Conservation (phyloP, 1,140 invertebrate species). For the Hirudo medicinalis region DNA sequence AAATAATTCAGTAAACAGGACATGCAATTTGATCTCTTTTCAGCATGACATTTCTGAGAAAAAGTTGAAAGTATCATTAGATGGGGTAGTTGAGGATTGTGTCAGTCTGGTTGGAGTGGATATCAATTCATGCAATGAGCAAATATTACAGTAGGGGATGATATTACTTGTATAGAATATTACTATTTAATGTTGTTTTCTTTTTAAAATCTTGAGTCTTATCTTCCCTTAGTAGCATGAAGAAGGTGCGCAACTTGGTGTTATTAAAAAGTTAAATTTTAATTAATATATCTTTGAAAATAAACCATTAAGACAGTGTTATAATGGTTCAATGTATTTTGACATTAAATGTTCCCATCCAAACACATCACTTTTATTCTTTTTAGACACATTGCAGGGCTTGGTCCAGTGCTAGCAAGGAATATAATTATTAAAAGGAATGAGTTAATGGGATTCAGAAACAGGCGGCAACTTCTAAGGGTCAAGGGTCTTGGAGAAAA, state of each 20-base stretch:
- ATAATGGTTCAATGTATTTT: too few species aligned
- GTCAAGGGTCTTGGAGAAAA: conserved; percentile 67
- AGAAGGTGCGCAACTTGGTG: too few species aligned
- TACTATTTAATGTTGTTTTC: conserved; percentile 11
- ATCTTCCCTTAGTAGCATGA: too few species aligned
- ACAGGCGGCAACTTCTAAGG: conserved; percentile 56
- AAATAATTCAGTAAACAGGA: not conserved
- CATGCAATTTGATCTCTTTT: conserved; percentile 10
- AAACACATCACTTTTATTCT: conserved; percentile 24
- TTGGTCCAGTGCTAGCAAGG: conserved; percentile 57
- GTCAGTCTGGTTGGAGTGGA: conserved; percentile 85
- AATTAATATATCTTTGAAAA: too few species aligned
- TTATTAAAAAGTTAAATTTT: too few species aligned
- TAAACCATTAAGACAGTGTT: too few species aligned
- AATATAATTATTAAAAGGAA: conserved; percentile 60
- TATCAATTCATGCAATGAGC: conserved; percentile 55
- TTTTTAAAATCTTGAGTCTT: too few species aligned
- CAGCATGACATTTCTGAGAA: conserved; percentile 74
- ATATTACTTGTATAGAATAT: not conserved
- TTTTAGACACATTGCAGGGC: conserved; percentile 60
- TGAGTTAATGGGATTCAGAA: conserved; percentile 56
- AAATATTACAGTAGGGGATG: not conserved
- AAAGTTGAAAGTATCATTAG: conserved; percentile 56
- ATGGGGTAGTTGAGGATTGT: conserved; percentile 58
- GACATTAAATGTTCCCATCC: too few species aligned